Percentiles rank a stretch among this genome's conserved stretches.
phyloP scores from a whole-genome alignment of 2,888 invertebrate genomes.

The Lasiommata megera region DNA sequence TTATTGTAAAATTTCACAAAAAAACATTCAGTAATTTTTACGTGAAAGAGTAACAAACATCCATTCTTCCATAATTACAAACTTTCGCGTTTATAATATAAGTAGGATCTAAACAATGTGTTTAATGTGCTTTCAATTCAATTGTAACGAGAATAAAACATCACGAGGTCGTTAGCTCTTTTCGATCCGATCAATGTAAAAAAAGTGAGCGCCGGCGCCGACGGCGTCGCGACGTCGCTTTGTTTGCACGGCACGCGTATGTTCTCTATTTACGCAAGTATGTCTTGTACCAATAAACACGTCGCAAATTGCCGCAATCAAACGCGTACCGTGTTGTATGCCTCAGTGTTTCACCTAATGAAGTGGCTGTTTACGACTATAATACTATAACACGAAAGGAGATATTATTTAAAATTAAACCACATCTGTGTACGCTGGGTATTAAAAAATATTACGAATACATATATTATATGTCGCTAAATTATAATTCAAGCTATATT shows the following conservation, averaged over 20 bases:
- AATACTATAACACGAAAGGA: background rate
- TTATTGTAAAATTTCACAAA: too few relatives aligned
- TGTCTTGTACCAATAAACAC: conserved; percentile 63
- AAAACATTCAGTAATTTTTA: too few relatives aligned
- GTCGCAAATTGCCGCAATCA: conserved; percentile 45
- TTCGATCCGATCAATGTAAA: conserved; percentile 28
- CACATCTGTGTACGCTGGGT: too few relatives aligned
- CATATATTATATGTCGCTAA: too few relatives aligned
- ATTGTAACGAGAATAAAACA: background rate
- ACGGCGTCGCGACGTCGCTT: conserved; percentile 61
- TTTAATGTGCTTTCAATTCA: conserved; percentile 15
- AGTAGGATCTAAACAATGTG: conserved; percentile 13
- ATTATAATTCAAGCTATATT: too few relatives aligned
- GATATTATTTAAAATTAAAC: too few relatives aligned
- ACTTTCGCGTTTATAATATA: too few relatives aligned
- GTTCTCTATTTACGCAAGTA: conserved; percentile 70
- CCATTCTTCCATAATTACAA: too few relatives aligned
- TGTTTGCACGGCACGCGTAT: conserved; percentile 69
- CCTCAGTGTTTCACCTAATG: conserved; percentile 22
- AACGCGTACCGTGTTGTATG: conserved; percentile 14
- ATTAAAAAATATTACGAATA: too few relatives aligned
- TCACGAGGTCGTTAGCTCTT: conserved; percentile 23
- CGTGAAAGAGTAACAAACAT: too few relatives aligned
- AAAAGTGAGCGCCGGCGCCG: conserved; percentile 39
- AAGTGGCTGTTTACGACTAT: conserved; percentile 7